phyloP scores from a whole-genome alignment of 1,140 invertebrate species.

The Atta colombica region DNA sequence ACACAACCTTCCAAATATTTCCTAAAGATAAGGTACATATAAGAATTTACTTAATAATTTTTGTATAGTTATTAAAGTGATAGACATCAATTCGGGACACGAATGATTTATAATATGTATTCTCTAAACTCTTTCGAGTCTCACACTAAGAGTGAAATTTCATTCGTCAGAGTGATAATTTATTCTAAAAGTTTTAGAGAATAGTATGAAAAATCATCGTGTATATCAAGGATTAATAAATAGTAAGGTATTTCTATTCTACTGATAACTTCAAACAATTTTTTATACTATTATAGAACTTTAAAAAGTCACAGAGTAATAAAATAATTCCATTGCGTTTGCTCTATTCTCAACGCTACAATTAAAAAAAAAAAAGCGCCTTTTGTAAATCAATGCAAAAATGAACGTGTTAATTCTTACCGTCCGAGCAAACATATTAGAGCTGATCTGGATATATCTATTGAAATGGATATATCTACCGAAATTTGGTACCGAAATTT shows the following conservation, averaged over 20 bases:
- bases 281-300: not conserved
- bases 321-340: not conserved
- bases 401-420: not conserved
- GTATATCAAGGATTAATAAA: not conserved
- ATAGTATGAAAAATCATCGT: no score
- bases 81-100: no score
- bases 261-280: not conserved
- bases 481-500: not conserved
- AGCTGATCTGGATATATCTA: not conserved
- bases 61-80: no score
- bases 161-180: no score
- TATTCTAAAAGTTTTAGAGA: no score
- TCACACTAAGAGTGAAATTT: no score
- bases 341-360: not conserved
- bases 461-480: not conserved
- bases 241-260: not conserved
- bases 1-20: no score
- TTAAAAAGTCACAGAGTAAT: not conserved
- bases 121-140: no score
- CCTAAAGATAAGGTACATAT: no score
- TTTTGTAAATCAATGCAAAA: not conserved
- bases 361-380: not conserved
- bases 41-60: no score
- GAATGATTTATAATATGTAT: no score
- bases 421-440: not conserved